Evolutionary conservation across 2,888 invertebrate species (phyloP).

Genomic region (Falcaria lacertinaria): DNA sequence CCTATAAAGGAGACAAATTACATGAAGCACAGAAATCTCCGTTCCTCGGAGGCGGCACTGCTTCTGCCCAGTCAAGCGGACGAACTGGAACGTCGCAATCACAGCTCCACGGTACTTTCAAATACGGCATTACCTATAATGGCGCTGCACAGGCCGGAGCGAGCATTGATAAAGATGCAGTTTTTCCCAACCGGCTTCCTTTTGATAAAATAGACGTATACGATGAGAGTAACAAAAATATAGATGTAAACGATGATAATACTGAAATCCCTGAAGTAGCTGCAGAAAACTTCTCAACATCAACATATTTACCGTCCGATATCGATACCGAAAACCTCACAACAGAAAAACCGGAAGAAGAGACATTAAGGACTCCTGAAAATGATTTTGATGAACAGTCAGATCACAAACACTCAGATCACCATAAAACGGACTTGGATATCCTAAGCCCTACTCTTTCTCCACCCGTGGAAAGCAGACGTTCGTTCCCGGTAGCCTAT

Average conservation of each 20-base stretch:
- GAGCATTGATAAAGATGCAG: conserved; percentile 81
- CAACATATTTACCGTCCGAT: conserved; percentile 26
- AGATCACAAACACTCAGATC: conserved; percentile 58
- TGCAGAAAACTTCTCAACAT: conserved; percentile 16
- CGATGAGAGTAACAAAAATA: conserved; percentile 61
- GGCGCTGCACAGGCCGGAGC: conserved; percentile 92
- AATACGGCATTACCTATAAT: conserved; percentile 86
- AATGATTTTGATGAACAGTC: conserved; percentile 41
- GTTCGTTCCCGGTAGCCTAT: conserved; percentile 54
- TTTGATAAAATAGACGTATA: conserved; percentile 69
- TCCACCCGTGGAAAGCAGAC: conserved; percentile 46
- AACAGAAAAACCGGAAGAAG: conserved; percentile 29
- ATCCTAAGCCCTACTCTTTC: conserved; percentile 24
- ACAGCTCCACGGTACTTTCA: conserved; percentile 89
- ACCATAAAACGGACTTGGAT: conserved; percentile 41
- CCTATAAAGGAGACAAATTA: conserved; percentile 81
- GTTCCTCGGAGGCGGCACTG: conserved; percentile 87
- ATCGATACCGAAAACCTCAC: conserved; percentile 9
- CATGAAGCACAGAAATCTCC: conserved; percentile 74
- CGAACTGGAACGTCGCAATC: conserved; percentile 89
- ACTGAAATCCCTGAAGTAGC: conserved; percentile 28
- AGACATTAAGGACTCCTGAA: conserved; percentile 36
- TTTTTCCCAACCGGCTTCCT: conserved; percentile 59
- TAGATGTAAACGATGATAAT: conserved; percentile 38
- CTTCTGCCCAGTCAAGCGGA: conserved; percentile 88